phyloP scores from a whole-genome alignment of 2,888 invertebrate genomes.

The Cheilosia soror region DNA sequence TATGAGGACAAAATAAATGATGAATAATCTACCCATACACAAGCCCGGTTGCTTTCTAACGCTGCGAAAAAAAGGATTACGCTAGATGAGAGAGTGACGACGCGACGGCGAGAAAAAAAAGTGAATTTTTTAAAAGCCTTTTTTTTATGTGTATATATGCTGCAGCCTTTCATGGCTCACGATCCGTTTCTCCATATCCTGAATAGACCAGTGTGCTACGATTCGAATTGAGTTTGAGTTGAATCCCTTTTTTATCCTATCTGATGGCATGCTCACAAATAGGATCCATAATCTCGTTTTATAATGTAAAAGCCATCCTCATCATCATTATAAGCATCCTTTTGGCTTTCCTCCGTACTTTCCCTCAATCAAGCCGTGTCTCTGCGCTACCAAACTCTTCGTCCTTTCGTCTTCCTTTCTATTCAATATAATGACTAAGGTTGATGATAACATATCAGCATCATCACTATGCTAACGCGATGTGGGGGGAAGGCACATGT shows the following conservation, averaged over 20 bases:
- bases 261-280: constrained; percentile 45
- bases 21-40: constrained; percentile 56
- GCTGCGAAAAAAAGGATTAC: constrained; percentile 61
- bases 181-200: constrained; percentile 44
- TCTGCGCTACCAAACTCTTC: constrained; percentile 6
- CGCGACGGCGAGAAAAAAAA: background rate
- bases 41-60: constrained; percentile 56
- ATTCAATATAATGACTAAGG: constrained; percentile 69
- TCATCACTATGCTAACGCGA: constrained; percentile 46
- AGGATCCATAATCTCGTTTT: constrained; percentile 74
- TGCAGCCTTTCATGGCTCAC: constrained; percentile 59
- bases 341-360: constrained; percentile 5
- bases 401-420: constrained; percentile 42
- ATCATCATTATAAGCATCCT: constrained; percentile 64
- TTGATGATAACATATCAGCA: constrained; percentile 74
- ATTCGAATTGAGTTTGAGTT: constrained; percentile 70
- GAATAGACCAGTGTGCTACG: constrained; percentile 25
- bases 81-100: background rate
- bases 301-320: constrained; percentile 74
- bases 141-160: constrained; percentile 48
- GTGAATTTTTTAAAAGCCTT: constrained; percentile 48
- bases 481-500: constrained; percentile 29
- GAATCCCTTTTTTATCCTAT: constrained; percentile 44
- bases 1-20: constrained; percentile 41
- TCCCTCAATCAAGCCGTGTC: background rate